Evolutionary conservation across 1,140 invertebrate species (phyloP).

Genomic region (Lycorma delicatula): DNA sequence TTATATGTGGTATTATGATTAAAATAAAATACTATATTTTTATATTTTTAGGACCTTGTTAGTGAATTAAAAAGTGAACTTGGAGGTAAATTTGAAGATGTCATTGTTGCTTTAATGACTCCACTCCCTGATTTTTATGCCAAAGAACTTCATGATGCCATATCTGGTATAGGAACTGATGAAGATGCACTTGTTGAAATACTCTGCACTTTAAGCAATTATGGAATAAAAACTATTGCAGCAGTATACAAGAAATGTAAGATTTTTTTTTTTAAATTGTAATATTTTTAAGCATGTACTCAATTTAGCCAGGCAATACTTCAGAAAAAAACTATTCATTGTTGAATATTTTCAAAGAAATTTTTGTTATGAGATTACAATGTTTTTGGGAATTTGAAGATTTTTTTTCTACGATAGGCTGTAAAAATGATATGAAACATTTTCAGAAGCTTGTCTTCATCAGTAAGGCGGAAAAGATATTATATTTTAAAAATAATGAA

Average conservation of each 20-base stretch:
- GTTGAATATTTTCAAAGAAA: no score
- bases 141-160: constrained; percentile 45
- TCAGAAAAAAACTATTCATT: not conserved
- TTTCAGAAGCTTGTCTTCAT: no score
- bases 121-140: constrained; percentile 47
- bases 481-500: no score
- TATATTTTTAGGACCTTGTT: constrained; percentile 29
- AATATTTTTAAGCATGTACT: no score
- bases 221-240: constrained; percentile 42
- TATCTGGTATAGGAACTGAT: constrained; percentile 43
- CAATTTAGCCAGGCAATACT: no score
- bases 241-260: constrained; percentile 43
- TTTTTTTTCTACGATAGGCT: no score
- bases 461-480: no score
- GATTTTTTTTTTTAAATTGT: constrained; percentile 17
- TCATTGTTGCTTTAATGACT: constrained; percentile 48
- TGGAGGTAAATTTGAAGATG: constrained; percentile 49
- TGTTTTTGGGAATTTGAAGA: no score
- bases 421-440: no score
- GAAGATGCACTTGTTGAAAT: constrained; percentile 50
- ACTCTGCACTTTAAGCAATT: constrained; percentile 46
- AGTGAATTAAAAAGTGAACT: constrained; percentile 50
- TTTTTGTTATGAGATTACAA: no score
- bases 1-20: no score
- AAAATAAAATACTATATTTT: not conserved